Evolutionary conservation across 2,113 vertebrate species (phyloP).

Genomic region (Megaceryle maxima): DNA sequence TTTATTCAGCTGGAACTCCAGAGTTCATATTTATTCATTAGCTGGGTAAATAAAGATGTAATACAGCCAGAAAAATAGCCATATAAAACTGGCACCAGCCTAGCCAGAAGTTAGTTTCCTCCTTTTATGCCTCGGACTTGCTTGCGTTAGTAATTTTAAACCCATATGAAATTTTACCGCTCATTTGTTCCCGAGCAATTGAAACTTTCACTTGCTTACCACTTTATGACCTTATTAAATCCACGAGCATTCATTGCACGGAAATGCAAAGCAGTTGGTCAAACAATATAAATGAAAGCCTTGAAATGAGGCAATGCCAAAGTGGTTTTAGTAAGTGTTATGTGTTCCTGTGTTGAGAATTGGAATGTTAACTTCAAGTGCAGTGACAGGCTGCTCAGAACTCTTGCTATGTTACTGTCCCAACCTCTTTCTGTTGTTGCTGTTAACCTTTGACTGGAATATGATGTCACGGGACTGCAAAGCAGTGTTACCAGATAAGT

Average conservation of each 20-base stretch:
- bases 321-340: neutral
- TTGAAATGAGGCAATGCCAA: neutral
- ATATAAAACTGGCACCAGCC: neutral
- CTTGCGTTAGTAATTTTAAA: neutral
- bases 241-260: neutral
- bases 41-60: neutral
- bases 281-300: neutral
- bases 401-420: neutral
- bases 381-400: neutral
- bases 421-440: neutral
- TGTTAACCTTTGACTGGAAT: neutral
- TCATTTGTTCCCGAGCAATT: neutral
- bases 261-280: neutral
- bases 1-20: neutral
- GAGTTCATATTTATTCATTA: neutral
- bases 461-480: neutral
- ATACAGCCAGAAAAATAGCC: neutral
- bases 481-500: neutral
- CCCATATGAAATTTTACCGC: neutral
- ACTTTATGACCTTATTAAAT: neutral
- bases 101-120: neutral
- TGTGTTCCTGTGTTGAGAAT: neutral
- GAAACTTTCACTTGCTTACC: neutral
- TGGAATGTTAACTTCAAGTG: neutral
- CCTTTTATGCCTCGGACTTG: neutral